Conservation (phyloP, 30 jellyfish, hydroid and myxozoan species). For the Catostylus mosaicus region DNA sequence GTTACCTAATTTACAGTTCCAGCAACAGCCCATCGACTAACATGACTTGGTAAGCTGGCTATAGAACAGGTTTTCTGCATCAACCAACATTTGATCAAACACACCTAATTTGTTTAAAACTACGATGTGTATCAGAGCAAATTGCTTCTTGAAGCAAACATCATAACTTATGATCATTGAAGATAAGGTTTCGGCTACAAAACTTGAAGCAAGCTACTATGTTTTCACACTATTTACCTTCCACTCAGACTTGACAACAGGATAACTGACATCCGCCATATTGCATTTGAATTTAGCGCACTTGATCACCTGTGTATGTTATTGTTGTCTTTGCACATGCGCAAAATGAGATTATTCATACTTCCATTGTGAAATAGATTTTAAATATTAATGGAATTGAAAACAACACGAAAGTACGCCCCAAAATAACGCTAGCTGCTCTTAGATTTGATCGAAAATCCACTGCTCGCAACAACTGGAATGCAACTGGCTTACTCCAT, state of each 20-base stretch:
- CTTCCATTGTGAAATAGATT: neutral
- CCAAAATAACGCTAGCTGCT: neutral
- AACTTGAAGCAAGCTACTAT: too few species aligned
- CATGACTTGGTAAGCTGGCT: too few species aligned
- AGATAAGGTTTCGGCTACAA: too few species aligned
- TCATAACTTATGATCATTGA: too few species aligned
- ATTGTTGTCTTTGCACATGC: slow-evolving; percentile 31
- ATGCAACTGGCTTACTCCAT: neutral
- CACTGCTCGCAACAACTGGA: neutral
- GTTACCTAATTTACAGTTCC: too few species aligned
- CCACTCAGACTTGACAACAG: slow-evolving; percentile 47
- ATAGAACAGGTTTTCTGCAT: too few species aligned
- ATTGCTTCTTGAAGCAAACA: too few species aligned
- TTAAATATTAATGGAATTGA: neutral
- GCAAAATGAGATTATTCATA: neutral
- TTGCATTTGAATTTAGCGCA: slow-evolving; percentile 66
- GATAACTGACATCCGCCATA: slow-evolving; percentile 36
- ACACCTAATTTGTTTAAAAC: too few species aligned
- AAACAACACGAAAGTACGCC: neutral
- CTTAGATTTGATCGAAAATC: neutral
- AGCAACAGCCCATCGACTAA: too few species aligned
- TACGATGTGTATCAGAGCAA: too few species aligned
- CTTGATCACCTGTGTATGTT: slow-evolving; percentile 38
- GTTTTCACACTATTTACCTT: slow-evolving; percentile 12
- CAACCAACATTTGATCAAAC: too few species aligned